Evolutionary conservation across 2,797 vertebrate genomes (phyloP).

Genomic region (Leuciscus waleckii): DNA sequence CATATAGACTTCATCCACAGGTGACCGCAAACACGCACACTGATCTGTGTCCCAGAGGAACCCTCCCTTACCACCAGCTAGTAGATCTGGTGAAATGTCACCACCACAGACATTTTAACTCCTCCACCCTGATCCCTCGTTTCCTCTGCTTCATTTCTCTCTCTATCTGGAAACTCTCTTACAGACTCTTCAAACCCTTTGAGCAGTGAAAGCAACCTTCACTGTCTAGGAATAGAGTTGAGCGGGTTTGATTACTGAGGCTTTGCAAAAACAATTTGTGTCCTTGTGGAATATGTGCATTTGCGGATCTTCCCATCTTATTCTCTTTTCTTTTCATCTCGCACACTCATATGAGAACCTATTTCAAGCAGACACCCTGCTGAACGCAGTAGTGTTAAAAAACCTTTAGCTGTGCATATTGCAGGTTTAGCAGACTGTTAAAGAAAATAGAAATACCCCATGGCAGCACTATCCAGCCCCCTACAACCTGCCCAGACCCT

Average conservation of each 20-base stretch:
- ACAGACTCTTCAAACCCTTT: slow-evolving; percentile 13
- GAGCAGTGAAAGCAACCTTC: slow-evolving; percentile 9
- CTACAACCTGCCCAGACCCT: neutral
- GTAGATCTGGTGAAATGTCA: slow-evolving; percentile 56
- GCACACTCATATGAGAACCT: neutral
- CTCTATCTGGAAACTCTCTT: slow-evolving; percentile 9
- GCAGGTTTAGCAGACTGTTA: slow-evolving; percentile 21
- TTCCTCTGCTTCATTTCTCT: slow-evolving; percentile 32
- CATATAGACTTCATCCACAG: slow-evolving; percentile 27
- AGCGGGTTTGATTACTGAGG: slow-evolving; percentile 41
- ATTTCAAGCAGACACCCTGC: slow-evolving; percentile 8
- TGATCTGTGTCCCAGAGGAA: slow-evolving; percentile 42
- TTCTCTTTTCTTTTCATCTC: neutral
- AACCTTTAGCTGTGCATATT: slow-evolving; percentile 15
- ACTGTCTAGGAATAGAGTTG: slow-evolving; percentile 20
- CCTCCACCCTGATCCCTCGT: slow-evolving; percentile 10
- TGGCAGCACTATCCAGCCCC: neutral
- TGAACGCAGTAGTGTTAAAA: slow-evolving; percentile 31
- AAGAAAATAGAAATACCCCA: slow-evolving; percentile 2
- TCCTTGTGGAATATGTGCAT: slow-evolving; percentile 32
- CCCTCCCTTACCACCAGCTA: slow-evolving; percentile 29
- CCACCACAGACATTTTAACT: slow-evolving; percentile 36
- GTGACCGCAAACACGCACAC: slow-evolving; percentile 18
- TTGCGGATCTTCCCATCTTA: neutral
- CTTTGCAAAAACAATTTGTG: slow-evolving; percentile 32